Evolutionary conservation across 2,888 invertebrate genomes (phyloP).

Genomic region (Lomographa bimaculata): DNA sequence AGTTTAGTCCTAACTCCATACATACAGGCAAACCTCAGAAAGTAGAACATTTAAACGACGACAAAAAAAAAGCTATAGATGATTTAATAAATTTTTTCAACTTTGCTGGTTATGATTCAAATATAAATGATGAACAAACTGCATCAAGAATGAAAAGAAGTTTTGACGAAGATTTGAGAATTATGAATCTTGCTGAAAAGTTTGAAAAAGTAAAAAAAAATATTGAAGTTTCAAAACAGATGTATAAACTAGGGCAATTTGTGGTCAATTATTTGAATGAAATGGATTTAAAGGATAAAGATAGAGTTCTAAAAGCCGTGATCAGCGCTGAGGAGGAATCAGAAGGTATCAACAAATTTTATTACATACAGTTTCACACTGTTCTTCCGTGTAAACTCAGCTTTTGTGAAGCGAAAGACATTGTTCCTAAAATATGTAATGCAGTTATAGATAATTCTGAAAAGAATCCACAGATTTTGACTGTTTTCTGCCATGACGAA

Average conservation of each 20-base stretch:
- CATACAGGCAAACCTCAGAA: conserved; percentile 23
- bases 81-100: conserved; percentile 70
- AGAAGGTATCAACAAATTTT: conserved; percentile 51
- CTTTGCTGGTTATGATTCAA: conserved; percentile 52
- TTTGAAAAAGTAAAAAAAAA: conserved; percentile 54
- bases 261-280: conserved; percentile 65
- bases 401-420: conserved; percentile 53
- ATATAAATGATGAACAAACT: conserved; percentile 30
- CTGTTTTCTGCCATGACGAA: conserved; percentile 74
- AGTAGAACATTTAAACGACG: conserved; percentile 44
- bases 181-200: conserved; percentile 51
- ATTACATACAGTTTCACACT: conserved; percentile 59
- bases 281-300: conserved; percentile 55
- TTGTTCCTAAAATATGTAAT: conserved; percentile 77
- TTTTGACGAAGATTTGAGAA: conserved; percentile 52
- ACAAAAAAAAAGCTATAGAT: conserved; percentile 71
- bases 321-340: conserved; percentile 61
- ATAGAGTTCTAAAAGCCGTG: conserved; percentile 54
- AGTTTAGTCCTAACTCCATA: conserved; percentile 26
- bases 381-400: conserved; percentile 54
- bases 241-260: conserved; percentile 52
- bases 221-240: conserved; percentile 53
- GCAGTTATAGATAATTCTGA: conserved; percentile 72
- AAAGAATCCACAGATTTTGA: conserved; percentile 68
- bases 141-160: conserved; percentile 55